phyloP scores from a whole-genome alignment of 2,888 invertebrate species.

The Epinotia nisella region DNA sequence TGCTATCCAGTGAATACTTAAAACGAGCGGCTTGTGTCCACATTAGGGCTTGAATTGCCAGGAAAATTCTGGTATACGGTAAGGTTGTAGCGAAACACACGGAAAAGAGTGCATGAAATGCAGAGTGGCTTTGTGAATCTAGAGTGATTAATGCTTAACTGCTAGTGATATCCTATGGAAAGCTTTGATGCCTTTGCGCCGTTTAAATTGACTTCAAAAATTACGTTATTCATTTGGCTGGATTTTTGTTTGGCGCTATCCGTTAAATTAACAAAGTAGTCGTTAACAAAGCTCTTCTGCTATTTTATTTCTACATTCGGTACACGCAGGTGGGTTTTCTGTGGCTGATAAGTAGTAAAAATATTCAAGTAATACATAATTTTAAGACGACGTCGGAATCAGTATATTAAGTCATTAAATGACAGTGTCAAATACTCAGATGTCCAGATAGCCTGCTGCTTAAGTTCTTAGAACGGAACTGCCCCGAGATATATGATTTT shows the following conservation, averaged over 20 bases:
- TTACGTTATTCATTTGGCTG: not conserved
- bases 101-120: slow-evolving; percentile 27
- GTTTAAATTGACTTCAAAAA: slow-evolving; percentile 13
- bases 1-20: slow-evolving; percentile 76
- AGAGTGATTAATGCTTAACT: slow-evolving; percentile 50
- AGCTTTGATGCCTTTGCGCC: slow-evolving; percentile 10
- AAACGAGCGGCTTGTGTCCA: slow-evolving; percentile 55
- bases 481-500: no score
- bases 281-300: not conserved
- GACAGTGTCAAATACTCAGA: no score
- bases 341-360: no score
- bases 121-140: slow-evolving; percentile 48
- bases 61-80: slow-evolving; percentile 29
- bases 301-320: no score
- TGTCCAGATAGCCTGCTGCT: no score
- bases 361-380: no score
- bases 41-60: slow-evolving; percentile 41
- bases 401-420: no score
- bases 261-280: not conserved
- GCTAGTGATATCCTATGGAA: slow-evolving; percentile 37
- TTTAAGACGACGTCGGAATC: no score
- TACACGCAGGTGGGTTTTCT: no score
- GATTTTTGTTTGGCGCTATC: not conserved
- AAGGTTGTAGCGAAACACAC: slow-evolving; percentile 34
- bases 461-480: no score